Conservation (phyloP, 2,113 vertebrate species). For the Pluvianellus socialis region DNA sequence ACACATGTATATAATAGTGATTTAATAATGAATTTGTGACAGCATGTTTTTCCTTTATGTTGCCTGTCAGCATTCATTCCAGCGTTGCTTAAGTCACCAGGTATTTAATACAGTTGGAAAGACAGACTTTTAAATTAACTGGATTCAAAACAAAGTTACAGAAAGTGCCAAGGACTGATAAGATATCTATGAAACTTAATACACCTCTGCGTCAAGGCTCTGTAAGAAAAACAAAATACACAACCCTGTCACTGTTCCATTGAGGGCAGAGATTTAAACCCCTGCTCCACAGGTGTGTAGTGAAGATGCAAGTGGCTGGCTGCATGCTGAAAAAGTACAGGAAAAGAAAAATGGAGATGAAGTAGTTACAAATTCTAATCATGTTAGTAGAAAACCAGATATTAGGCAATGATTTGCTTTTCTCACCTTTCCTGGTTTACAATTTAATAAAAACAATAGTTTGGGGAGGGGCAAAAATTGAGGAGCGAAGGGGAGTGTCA, state of each 20-base stretch:
- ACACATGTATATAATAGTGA: not conserved
- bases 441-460: conserved; percentile 22
- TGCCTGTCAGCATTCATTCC: not conserved
- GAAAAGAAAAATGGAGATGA: not conserved
- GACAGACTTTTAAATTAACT: not conserved
- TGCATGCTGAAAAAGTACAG: not conserved
- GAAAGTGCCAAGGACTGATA: not conserved
- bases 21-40: not conserved
- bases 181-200: not conserved
- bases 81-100: not conserved
- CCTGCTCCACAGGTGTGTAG: not conserved
- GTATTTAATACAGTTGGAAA: not conserved
- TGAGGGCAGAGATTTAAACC: not conserved
- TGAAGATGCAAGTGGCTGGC: not conserved
- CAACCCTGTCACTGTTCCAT: not conserved
- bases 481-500: not conserved
- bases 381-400: conserved; percentile 16
- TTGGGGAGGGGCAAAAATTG: not conserved
- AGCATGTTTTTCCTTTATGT: not conserved
- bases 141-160: not conserved
- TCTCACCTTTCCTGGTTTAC: conserved; percentile 2
- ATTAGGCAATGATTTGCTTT: conserved; percentile 41
- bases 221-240: not conserved
- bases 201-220: not conserved
- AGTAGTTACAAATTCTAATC: conserved; percentile 39